A percentile compares a stretch with the other conserved stretches of the same genome.
These are phyloP conservation scores for Morpho helenor DNA, from an alignment of 2,888 invertebrate species.

Conservation along the genomic window DNA sequence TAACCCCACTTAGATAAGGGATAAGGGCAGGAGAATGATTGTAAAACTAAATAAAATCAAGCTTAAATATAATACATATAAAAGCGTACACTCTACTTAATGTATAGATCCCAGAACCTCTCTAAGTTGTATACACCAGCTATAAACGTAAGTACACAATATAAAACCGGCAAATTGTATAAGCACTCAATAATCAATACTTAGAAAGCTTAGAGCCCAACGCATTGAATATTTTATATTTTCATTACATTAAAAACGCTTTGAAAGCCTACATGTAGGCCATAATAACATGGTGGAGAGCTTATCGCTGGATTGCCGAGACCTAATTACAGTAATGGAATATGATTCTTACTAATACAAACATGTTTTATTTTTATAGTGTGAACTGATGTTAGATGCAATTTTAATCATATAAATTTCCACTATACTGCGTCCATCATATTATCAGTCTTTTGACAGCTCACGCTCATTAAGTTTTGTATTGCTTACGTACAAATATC, in stretches of 20 bases:
- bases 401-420: too few relatives aligned
- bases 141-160: not conserved
- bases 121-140: not conserved
- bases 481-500: too few relatives aligned
- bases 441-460: too few relatives aligned
- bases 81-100: too few relatives aligned
- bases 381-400: too few relatives aligned
- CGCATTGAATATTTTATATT: constrained; percentile 32
- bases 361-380: not conserved
- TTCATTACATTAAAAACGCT: constrained; percentile 32
- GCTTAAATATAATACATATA: too few relatives aligned
- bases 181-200: constrained; percentile 8
- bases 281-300: constrained; percentile 8
- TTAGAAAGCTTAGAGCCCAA: constrained; percentile 5
- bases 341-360: not conserved
- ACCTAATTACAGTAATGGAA: constrained; percentile 13
- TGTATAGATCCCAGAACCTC: too few relatives aligned
- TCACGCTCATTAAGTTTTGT: too few relatives aligned
- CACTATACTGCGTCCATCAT: too few relatives aligned
- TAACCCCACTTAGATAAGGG: too few relatives aligned
- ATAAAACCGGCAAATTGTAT: not conserved
- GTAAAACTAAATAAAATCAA: not conserved
- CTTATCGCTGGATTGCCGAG: constrained; percentile 1
- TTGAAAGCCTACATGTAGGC: constrained; percentile 13
- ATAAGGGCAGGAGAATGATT: too few relatives aligned